phyloP scores from a whole-genome alignment of 2,797 vertebrate species.

The Gymnocypris eckloni region DNA sequence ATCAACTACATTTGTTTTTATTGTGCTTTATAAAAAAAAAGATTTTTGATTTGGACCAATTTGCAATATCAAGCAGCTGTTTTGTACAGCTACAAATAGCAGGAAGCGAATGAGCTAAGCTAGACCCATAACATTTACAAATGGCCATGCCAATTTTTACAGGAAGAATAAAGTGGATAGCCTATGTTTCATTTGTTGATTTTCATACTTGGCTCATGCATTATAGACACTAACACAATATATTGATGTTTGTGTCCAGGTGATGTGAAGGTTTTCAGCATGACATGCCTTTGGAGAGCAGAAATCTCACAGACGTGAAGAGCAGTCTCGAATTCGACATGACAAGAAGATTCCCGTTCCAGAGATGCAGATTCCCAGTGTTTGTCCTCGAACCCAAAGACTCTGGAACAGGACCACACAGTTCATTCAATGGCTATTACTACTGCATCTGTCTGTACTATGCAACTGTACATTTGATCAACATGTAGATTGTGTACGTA shows the following conservation, averaged over 20 bases:
- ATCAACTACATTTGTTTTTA: too few relatives aligned
- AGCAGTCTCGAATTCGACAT: neutral
- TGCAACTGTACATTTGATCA: slow-evolving; percentile 95
- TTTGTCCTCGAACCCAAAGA: slow-evolving; percentile 90
- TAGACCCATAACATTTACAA: too few relatives aligned
- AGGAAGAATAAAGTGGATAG: neutral
- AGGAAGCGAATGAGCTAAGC: too few relatives aligned
- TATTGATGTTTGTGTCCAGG: slow-evolving; percentile 51
- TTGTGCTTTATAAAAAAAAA: too few relatives aligned
- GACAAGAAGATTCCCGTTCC: slow-evolving; percentile 26
- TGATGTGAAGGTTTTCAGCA: slow-evolving; percentile 57
- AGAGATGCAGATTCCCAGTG: slow-evolving; percentile 40
- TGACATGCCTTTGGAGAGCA: slow-evolving; percentile 40
- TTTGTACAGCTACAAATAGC: too few relatives aligned
- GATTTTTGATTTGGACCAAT: too few relatives aligned
- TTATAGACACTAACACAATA: neutral
- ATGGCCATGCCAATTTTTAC: neutral
- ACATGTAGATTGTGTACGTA: slow-evolving; percentile 85
- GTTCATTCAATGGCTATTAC: slow-evolving; percentile 63
- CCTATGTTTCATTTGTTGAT: neutral
- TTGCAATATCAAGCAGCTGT: too few relatives aligned
- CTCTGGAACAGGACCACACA: slow-evolving; percentile 63
- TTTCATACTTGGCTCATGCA: neutral
- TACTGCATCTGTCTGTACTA: slow-evolving; percentile 88
- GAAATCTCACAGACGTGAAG: slow-evolving; percentile 57